Base-by-base conservation (phyloP, 1,140 invertebrate genomes). In the Camponotus floridanus region DNA sequence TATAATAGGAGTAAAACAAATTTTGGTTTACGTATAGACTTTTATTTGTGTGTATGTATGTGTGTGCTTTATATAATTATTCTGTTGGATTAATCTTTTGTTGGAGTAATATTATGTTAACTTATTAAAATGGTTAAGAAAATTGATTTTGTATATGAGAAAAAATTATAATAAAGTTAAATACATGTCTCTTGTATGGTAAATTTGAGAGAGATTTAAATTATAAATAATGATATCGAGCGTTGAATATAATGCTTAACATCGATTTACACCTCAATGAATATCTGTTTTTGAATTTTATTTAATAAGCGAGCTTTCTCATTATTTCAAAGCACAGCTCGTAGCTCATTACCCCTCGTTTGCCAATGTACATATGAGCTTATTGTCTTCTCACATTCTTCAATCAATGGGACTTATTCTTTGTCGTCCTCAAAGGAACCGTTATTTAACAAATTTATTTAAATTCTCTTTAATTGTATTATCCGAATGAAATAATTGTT, bases 381-480 rank as follows among this genome's bases (percentile, higher is more conserved):
- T 55, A 55, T 68, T 80, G 42, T 15, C 13, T 55, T 64, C n/a
- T 85, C 68, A 26, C 26, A 55, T 64, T 80, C 61, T 74, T 71
- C 55, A 51, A 59, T 33, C 21, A 65, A 6, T 65, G 15, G 13
- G 48, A 45, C 3, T 74, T 83, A 83, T 83, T 83, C 68, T 83
- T 79, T 79, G 76, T 79, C 42, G 2, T 79, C 67, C 9, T 4
- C 5, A 64, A 15, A 67, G 11, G 7, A 36, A 45, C 4, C n/a
- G 3, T 64, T 64, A 42, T 15, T 18, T 39, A n/a, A 7, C 4
- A 76, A 62, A 64, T 45, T 64, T 15, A n/a, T 36, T 45, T 21
- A 1, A 15, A 79, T 13, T 65, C 2, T 36, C 21, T 65, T 36
- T 61, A 62, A 73, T 57, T 2, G 4, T 3, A 6, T n/a, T 78